A percentile compares a stretch with the other conserved stretches of the same genome.
These are phyloP conservation scores for Tricholauxania praeusta DNA, from an alignment of 2,888 invertebrate genomes.

Conservation along the genomic window DNA sequence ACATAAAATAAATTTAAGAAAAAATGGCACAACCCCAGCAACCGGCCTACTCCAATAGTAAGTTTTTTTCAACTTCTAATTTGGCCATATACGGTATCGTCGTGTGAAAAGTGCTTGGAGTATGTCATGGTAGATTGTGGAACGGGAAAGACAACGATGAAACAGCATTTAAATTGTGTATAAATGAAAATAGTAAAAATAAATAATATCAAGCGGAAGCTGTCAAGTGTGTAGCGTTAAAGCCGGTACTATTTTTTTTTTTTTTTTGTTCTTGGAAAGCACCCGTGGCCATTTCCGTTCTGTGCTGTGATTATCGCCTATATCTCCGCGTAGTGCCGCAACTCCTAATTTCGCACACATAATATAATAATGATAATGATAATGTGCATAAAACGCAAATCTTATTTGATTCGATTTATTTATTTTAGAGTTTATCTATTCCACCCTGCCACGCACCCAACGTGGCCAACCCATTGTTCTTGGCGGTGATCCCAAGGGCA, in stretches of 20 bases:
- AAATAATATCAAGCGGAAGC: constrained; percentile 5
- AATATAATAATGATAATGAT: no score
- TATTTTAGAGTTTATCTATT: constrained; percentile 83
- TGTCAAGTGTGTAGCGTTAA: constrained; percentile 16
- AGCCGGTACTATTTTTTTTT: not conserved
- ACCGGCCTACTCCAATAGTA: constrained; percentile 63
- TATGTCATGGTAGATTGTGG: not conserved
- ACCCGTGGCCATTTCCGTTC: not conserved
- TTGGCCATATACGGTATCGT: constrained; percentile 30
- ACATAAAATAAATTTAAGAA: not conserved
- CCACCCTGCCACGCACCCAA: constrained; percentile 93
- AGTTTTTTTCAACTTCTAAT: constrained; percentile 46
- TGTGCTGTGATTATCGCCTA: no score
- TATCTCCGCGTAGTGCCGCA: no score
- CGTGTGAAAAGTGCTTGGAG: not conserved
- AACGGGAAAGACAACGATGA: not conserved
- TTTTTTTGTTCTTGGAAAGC: not conserved
- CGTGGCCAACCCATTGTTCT: constrained; percentile 95
- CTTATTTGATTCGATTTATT: constrained; percentile 10
- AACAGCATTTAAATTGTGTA: constrained; percentile 46
- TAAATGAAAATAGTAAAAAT: constrained; percentile 50
- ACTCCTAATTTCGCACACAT: constrained; percentile 15
- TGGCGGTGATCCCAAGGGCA: constrained; percentile 96
- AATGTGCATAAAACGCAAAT: not conserved
- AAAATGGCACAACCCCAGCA: constrained; percentile 63